Evolutionary conservation across 2,888 invertebrate genomes (phyloP), one percentile per base, ranked within the genome.

Genomic region (Adela reaumurella): DNA sequence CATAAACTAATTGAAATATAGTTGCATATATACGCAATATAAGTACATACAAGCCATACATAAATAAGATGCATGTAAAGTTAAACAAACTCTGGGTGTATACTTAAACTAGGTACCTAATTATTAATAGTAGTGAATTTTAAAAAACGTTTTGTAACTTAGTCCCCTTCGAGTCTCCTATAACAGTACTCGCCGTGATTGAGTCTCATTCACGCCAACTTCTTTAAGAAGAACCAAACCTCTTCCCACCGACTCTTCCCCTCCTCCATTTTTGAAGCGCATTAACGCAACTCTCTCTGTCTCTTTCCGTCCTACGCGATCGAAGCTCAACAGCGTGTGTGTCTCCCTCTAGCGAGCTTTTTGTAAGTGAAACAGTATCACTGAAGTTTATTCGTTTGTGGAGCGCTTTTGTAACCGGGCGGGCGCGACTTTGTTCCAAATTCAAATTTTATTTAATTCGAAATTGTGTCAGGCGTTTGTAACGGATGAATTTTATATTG

Each of bases 181-280:
- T 35, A 11, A 3, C 35, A 24, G 24, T 35, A 35, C 35, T 35
- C 35, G 14, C 6, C 35, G 64, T 71, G 76, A 74, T 76, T 72
- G 73, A 74, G 74, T 76, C 70, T 69, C 68, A 68, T 72, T 65
- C 72, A 73, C 71, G 71, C 76, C 76, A 78, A 78, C 74, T 74
- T 76, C 78, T 77, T 77, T 65, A 76, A 76, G 77, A 76, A 77
- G 76, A 78, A 74, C 73, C 72, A 70, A 70, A 68, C 69, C 72
- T 76, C 76, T 76, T 76, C 77, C 77, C 72, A n/a, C n/a, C n/a
- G n/a, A n/a, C n/a, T n/a, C n/a, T n/a, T n/a, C n/a, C n/a, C n/a
- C n/a, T n/a, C n/a, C n/a, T n/a, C 77, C 70, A 73, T 76, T 74
- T 74, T 73, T 64, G 65, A 70, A 73, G 74, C 68, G 67, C 65